Conservation (phyloP, 2,113 vertebrate genomes). For the Lepus europaeus region DNA sequence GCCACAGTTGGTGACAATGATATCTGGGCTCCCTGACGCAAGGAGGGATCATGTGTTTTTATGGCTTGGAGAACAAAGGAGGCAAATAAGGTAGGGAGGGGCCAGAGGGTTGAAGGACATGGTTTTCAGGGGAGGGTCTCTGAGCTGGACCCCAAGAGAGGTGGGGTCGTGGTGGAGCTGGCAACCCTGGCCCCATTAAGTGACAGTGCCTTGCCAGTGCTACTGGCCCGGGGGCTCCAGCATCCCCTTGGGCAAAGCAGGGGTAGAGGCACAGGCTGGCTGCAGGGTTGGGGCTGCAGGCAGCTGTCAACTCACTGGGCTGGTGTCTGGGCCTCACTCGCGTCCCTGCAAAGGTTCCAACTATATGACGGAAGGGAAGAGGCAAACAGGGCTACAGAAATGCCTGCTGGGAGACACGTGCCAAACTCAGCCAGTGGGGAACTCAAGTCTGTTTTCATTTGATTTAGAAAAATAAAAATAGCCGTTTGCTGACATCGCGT, state of each 20-base stretch:
- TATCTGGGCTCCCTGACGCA: neutral
- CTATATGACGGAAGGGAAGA: neutral
- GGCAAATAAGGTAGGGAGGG: neutral
- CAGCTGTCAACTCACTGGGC: neutral
- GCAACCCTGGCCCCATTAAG: neutral
- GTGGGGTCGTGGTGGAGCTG: neutral
- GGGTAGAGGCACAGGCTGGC: neutral
- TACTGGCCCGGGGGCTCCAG: neutral
- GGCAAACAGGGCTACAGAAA: neutral
- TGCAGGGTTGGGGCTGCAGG: neutral
- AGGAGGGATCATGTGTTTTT: neutral
- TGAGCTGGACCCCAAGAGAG: neutral
- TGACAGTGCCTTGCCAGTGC: no score
- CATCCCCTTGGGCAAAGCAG: neutral
- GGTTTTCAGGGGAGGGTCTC: neutral
- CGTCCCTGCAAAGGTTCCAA: neutral
- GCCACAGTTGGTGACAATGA: neutral
- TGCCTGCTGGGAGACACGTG: neutral
- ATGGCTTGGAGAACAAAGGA: neutral
- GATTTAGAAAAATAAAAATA: slow-evolving; percentile 49
- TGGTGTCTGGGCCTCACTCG: neutral
- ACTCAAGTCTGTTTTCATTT: slow-evolving; percentile 30
- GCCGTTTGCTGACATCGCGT: neutral
- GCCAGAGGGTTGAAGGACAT: neutral
- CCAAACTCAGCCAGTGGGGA: neutral